Conservation (phyloP, 2,797 vertebrate genomes). For the Argya squamiceps region DNA sequence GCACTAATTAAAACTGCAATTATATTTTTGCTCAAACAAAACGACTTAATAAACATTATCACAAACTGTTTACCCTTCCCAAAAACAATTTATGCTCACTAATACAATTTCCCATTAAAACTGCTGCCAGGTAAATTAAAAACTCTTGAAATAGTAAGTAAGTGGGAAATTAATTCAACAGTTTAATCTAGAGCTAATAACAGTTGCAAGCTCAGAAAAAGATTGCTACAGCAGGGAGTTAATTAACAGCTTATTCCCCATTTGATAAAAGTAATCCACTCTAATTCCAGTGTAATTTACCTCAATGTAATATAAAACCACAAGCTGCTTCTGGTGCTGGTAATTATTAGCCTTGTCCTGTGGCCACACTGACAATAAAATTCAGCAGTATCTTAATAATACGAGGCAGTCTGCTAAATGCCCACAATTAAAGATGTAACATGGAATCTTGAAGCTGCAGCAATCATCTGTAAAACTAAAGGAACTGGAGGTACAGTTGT, state of each 20-base stretch:
- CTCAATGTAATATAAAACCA: constrained; percentile 85
- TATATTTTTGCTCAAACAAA: constrained; percentile 84
- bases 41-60: constrained; percentile 82
- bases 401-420: constrained; percentile 70
- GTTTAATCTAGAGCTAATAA: constrained; percentile 87
- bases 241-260: constrained; percentile 88
- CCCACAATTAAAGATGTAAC: constrained; percentile 69
- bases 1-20: constrained; percentile 83
- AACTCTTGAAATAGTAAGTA: constrained; percentile 87
- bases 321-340: constrained; percentile 80
- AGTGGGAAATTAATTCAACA: constrained; percentile 88
- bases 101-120: constrained; percentile 87
- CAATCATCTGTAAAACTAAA: background rate
- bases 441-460: constrained; percentile 50
- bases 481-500: background rate
- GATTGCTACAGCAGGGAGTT: constrained; percentile 87
- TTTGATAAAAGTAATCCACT: constrained; percentile 88
- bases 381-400: constrained; percentile 74
- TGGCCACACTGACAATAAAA: constrained; percentile 76
- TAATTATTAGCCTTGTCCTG: constrained; percentile 82
- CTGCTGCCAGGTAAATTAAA: constrained; percentile 87
- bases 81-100: constrained; percentile 83
- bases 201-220: constrained; percentile 83
- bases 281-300: constrained; percentile 88
- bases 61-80: constrained; percentile 81